Base-by-base conservation (phyloP, 2,888 invertebrate species). In the Meiosimyza platycephala region DNA sequence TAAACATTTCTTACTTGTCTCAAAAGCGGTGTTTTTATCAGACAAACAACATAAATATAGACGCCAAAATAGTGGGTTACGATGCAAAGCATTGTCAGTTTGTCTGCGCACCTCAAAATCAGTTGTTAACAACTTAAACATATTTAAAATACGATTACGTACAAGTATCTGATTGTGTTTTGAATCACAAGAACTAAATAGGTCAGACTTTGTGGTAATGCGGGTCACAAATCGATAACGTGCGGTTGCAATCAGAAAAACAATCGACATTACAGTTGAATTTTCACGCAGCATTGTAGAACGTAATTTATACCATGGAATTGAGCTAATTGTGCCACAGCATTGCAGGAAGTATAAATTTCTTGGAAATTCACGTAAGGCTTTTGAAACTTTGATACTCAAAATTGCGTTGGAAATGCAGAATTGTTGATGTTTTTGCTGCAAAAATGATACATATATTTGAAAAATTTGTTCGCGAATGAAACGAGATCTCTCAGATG, bases 11-110 rank as follows among this genome's bases (percentile, higher is more conserved):
- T 84, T 84, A 72, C 83, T 82, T 6, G 79, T 79, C 52, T 85
- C 84, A 75, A 87, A 87, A 2, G 84, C 78, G 12, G 84, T 83
- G 3, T 76, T 76, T 57, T 78, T 76, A 72, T 85, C 82, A 0
- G 83, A 88, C 2, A 92, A 85, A 77, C 90, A 89, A 47, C 91
- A 89, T 81, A 92, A 87, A 80, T 91, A 91, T 18, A 92, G 84
- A 74, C 91, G 89, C 92, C 92, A 92, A 62, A 90, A 86, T 15
- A 92, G 82, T 1, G 92, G 83, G 73, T 87, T 87, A 11, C 85
- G 81, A 0, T 83, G 80, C 13, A 86, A 60, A 0, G 79, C 71
- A 3, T 74, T 71, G 57, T 77, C 81, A 13, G 40, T 54, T n/a
- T 62, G 54, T 40, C 7, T 40, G 52, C 54, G 16, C 60, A 18